These are phyloP conservation scores for Xyrichtys novacula DNA, from an alignment of 2,797 vertebrate genomes.

Conservation along the genomic window DNA sequence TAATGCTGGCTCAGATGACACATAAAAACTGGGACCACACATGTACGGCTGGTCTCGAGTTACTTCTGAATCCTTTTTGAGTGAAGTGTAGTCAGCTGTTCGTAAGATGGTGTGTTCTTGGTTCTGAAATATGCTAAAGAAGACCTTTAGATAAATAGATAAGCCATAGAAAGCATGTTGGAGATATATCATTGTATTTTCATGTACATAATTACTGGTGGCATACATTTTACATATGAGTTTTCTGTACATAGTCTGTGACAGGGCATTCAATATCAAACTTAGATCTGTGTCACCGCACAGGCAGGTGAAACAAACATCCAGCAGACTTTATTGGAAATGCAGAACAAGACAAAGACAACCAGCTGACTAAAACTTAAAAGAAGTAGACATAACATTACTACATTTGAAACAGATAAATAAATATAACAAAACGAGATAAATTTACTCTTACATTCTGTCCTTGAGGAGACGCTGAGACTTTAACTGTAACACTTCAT, in stretches of 20 bases:
- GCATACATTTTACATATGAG: slow-evolving; percentile 52
- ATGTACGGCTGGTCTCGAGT: no score
- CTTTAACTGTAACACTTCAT: slow-evolving; percentile 13
- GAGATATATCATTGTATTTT: slow-evolving; percentile 57
- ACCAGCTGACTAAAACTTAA: slow-evolving; percentile 50
- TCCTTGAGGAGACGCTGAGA: slow-evolving; percentile 43
- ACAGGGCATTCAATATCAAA: slow-evolving; percentile 17
- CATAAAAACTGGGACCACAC: no score
- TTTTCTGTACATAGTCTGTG: slow-evolving; percentile 48
- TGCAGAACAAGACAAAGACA: slow-evolving; percentile 65
- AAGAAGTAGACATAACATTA: slow-evolving; percentile 35
- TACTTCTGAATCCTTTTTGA: no score
- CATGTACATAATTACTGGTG: slow-evolving; percentile 58
- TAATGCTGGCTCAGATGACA: no score
- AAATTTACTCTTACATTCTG: slow-evolving; percentile 56
- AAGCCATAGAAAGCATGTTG: slow-evolving; percentile 18
- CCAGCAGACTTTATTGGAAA: slow-evolving; percentile 74
- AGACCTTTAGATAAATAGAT: neutral
- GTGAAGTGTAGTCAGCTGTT: no score
- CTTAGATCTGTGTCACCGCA: slow-evolving; percentile 20
- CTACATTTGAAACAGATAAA: slow-evolving; percentile 55
- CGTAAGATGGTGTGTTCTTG: no score
- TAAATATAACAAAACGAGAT: slow-evolving; percentile 56
- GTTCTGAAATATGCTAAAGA: no score
- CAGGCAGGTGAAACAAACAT: slow-evolving; percentile 55